These are phyloP conservation scores for Oreortyx pictus DNA, from an alignment of 2,797 vertebrate genomes.

Conservation along the genomic window DNA sequence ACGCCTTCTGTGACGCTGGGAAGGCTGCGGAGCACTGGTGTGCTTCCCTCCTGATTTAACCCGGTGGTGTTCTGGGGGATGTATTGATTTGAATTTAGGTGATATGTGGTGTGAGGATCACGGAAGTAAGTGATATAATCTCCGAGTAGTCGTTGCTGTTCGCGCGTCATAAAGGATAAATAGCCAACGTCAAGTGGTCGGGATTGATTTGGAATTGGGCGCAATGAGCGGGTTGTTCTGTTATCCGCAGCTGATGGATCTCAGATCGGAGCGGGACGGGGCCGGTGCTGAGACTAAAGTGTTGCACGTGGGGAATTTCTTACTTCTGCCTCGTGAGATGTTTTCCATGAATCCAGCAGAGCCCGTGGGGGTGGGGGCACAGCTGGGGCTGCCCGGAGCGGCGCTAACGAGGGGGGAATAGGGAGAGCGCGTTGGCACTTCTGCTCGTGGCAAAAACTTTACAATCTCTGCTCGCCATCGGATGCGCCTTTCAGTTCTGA, in stretches of 20 bases:
- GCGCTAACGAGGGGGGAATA: not conserved
- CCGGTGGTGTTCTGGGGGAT: accelerated
- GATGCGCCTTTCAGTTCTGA: not conserved
- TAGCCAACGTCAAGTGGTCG: accelerated
- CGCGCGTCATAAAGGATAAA: accelerated
- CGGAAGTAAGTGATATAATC: accelerated
- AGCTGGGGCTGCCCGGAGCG: not conserved
- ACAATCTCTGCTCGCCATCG: not conserved
- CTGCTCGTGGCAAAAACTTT: not conserved
- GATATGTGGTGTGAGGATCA: accelerated
- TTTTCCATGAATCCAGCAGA: accelerated
- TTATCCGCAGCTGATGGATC: accelerated
- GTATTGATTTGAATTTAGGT: accelerated
- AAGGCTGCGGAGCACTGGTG: accelerated
- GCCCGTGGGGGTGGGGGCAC: no score
- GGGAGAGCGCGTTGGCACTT: accelerated
- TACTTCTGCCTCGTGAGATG: accelerated
- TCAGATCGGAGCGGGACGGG: accelerated
- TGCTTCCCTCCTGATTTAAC: accelerated
- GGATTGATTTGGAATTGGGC: not conserved
- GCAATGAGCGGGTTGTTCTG: not conserved
- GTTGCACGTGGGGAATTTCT: accelerated
- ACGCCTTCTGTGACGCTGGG: accelerated
- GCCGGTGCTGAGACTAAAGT: accelerated
- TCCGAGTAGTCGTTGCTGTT: accelerated